Conservation (phyloP, 2,797 vertebrate genomes). For the Triplophysa yarkandensis region DNA sequence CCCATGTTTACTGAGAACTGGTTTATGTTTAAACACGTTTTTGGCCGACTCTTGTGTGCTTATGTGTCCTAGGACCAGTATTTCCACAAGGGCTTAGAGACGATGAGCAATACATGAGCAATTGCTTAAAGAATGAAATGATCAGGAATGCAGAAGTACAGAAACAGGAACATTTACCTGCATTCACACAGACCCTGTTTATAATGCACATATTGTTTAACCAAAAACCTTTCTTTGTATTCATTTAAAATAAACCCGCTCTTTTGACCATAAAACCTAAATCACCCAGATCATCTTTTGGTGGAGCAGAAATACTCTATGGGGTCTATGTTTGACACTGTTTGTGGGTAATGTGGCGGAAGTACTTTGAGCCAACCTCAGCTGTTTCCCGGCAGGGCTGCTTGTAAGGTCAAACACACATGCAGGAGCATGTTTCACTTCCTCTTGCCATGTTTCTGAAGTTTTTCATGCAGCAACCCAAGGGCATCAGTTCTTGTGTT, state of each 20-base stretch:
- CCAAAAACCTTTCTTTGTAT: neutral
- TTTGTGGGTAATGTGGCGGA: slow-evolving; percentile 53
- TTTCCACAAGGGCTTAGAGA: neutral
- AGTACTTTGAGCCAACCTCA: slow-evolving; percentile 53
- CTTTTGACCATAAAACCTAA: neutral
- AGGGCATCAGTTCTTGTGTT: neutral
- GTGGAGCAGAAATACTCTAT: neutral
- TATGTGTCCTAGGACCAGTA: slow-evolving; percentile 7
- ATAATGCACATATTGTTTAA: neutral
- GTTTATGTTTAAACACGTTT: slow-evolving; percentile 28
- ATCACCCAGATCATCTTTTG: neutral
- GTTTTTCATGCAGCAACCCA: neutral
- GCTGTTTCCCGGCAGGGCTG: slow-evolving; percentile 59
- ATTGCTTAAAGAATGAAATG: neutral
- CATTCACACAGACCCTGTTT: neutral
- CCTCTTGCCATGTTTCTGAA: slow-evolving; percentile 36
- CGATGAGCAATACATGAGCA: neutral
- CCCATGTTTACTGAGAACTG: neutral
- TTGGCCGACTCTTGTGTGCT: slow-evolving; percentile 3
- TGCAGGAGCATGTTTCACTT: slow-evolving; percentile 57
- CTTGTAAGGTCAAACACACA: slow-evolving; percentile 26
- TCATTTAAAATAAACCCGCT: neutral
- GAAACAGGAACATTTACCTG: neutral
- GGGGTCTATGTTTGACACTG: slow-evolving; percentile 32
- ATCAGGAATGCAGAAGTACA: neutral